Base-by-base conservation (phyloP, 2,113 vertebrate genomes). In the Malurus cyaneus region DNA sequence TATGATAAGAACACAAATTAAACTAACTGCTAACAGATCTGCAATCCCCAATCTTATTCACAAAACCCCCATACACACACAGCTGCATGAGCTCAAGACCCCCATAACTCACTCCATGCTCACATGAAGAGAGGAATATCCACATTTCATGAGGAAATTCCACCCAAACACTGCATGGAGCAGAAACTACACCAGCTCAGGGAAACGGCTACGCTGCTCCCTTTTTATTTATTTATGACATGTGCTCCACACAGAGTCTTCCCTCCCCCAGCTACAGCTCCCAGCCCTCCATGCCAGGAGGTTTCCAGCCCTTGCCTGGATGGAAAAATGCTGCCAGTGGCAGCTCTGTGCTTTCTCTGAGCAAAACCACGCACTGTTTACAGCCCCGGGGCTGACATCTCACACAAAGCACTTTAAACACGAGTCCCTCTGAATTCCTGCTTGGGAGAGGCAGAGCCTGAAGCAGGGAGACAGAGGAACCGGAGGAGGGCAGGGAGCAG, bases 341-440 rank as follows among this genome's bases (percentile, higher is more conserved):
- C 31, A 60, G 89, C 95, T 94, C 89, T 92, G 89, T 18, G 2
- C 87, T 92, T 94, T 71, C 89, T 91, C 91, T 23, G 70, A 94
- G 94, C 80, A 81, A 66, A 93, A 41, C 91, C 87, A 92, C 4
- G 1, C 17, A 3, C 42, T 73, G 62, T 85, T 89, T 59, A 64
- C 86, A 93, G 85, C 85, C 76, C 52, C 0, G 4, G 4, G 83
- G 91, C 80, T 76, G 71, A 71, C 41, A 2, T 78, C 80, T 83
- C 79, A 18, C 83, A 88, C 92, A 94, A 91, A 92, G 83, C 77
- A 28, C 73, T 86, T 88, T 7, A 49, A 79, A 83, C 72, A 65
- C 13, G 5, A 92, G 23, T 53, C 74, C n/a, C 32, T 80, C 69
- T 80, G 66, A 60, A 62, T 60, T 77, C 79, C 70, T 72, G 23